These are phyloP conservation scores for Phataginus tetradactyla DNA, from an alignment of 2,797 vertebrate species.

Conservation along the genomic window DNA sequence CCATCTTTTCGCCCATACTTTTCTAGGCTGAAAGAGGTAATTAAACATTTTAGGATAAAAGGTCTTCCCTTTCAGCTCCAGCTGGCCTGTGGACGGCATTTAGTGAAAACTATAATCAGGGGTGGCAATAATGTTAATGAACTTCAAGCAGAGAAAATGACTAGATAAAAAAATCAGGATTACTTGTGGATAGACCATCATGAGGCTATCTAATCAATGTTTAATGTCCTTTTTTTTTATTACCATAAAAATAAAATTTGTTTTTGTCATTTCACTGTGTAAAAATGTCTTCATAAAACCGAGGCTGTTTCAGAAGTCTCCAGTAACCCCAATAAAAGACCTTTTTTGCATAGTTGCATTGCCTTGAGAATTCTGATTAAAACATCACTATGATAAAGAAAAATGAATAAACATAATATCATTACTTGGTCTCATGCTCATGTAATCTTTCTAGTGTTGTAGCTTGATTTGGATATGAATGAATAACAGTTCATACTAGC, in stretches of 20 bases:
- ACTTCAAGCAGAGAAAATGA: conserved; percentile 33
- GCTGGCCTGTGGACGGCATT: background rate
- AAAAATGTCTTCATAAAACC: background rate
- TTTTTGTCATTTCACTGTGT: background rate
- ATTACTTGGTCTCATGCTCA: background rate
- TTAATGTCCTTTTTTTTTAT: background rate
- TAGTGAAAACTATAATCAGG: background rate
- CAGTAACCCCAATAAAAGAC: background rate
- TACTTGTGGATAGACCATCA: background rate
- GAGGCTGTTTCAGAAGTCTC: background rate
- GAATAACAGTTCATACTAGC: background rate
- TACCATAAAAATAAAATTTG: conserved; percentile 29
- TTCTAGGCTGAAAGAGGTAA: conserved; percentile 36
- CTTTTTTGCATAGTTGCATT: background rate
- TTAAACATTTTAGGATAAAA: conserved; percentile 51
- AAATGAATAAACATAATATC: background rate
- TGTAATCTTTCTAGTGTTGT: background rate
- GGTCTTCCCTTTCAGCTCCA: background rate
- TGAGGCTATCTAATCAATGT: background rate
- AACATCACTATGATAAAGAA: background rate
- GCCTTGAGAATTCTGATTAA: background rate
- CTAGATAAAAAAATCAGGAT: conserved; percentile 15
- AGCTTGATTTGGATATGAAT: background rate
- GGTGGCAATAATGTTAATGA: conserved; percentile 26
- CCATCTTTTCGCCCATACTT: conserved; percentile 27